Evolutionary conservation across 2,113 vertebrate species (phyloP), one percentile per base, ranked within the genome.

Genomic region (Archilochus colubris): DNA sequence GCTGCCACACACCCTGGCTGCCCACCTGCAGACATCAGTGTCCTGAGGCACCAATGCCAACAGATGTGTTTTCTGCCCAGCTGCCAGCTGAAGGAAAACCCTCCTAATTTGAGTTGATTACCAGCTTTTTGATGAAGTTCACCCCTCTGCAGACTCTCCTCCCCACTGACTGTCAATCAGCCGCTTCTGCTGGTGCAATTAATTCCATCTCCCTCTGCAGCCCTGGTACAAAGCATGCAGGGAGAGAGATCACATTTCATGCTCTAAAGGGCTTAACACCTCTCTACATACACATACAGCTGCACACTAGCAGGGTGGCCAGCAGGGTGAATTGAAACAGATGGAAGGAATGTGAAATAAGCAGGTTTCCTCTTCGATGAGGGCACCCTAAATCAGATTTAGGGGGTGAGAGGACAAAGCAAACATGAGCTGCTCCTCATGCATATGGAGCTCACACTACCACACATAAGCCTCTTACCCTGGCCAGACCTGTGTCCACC

Each of bases 201-300:
- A 92, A 92, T 94, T 89, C 59, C 69, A 46, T 61, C 79, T 96
- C 72, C 78, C 84, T 87, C 22, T 73, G 72, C 84, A 87, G 93
- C 28, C 63, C 78, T 63, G 38, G 82, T 31, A 82, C 82, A 59
- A n/a, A 4, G 15, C 1, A 0, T 30, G 53, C 72, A 77, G 82
- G 72, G 81, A 94, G 40, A 87, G 63, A 62, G 25, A 87, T 80
- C 82, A 30, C 84, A 85, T 94, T 95, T 94, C 93, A 91, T 92
- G 87, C 89, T 95, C 84, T 92, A 44, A 95, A 82, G 78, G 31
- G 93, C 44, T 94, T 94, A 84, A 92, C 54, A 61, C 25, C 77
- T 70, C 33, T 43, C 85, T 40, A n/a, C 67, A 61, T 62, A 73
- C 57, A 74, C 61, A 48, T 7, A 30, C 67, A 77, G 51, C 54